Percentiles rank a stretch among this genome's conserved stretches.
Evolutionary conservation across 2,797 vertebrate species (phyloP).

Genomic region (Lycodopsis pacificus): DNA sequence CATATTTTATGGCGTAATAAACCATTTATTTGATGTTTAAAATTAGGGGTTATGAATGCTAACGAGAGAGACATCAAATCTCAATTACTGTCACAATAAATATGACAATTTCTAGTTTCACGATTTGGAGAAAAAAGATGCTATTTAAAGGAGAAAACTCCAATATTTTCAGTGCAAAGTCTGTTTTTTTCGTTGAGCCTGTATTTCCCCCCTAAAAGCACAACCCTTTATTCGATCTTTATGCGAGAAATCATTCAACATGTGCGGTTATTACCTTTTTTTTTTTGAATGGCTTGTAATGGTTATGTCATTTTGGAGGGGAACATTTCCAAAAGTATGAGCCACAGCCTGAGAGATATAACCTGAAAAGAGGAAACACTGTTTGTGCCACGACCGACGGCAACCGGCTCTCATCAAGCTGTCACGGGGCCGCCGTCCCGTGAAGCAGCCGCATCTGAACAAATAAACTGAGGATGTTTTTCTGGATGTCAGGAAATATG

Average conservation of each 20-base stretch:
- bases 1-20: neutral
- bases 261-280: too few relatives aligned
- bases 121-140: neutral
- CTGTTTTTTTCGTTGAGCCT: too few relatives aligned
- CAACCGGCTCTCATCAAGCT: constrained; percentile 47
- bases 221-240: neutral
- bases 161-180: neutral
- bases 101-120: too few relatives aligned
- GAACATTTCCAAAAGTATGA: constrained; percentile 21
- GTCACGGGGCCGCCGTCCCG: constrained; percentile 44
- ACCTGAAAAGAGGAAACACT: constrained; percentile 20
- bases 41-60: neutral
- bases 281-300: neutral
- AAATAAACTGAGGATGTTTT: constrained; percentile 39
- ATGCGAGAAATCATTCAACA: neutral
- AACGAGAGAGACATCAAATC: neutral
- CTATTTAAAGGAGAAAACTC: neutral
- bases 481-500: constrained; percentile 38
- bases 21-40: neutral
- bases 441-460: constrained; percentile 35
- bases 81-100: neutral
- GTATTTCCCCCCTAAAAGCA: too few relatives aligned
- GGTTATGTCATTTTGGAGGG: constrained; percentile 16
- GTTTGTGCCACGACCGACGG: constrained; percentile 51
- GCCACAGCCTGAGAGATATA: neutral